Evolutionary conservation across 1,140 invertebrate genomes (phyloP).

Genomic region (Popillia japonica): DNA sequence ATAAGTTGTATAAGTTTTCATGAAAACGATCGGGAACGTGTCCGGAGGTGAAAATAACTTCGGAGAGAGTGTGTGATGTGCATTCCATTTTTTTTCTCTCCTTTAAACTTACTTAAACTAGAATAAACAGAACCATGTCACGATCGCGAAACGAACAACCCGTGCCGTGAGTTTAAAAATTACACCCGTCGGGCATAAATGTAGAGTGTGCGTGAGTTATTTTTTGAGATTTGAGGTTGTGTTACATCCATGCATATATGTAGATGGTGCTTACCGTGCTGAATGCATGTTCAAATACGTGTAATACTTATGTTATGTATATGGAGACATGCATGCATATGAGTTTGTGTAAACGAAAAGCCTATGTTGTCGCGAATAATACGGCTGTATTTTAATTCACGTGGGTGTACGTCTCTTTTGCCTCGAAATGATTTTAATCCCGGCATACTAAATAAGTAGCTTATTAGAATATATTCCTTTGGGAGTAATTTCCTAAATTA

Average conservation of each 20-base stretch:
- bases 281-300: background rate
- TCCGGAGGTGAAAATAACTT: conserved; percentile 33
- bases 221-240: conserved; percentile 14
- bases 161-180: conserved; percentile 21
- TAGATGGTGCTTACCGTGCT: background rate
- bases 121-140: conserved; percentile 32
- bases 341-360: background rate
- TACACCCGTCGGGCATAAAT: conserved; percentile 6
- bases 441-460: too few species aligned
- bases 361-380: background rate
- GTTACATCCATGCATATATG: background rate
- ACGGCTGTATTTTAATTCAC: background rate
- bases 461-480: too few species aligned
- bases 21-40: conserved; percentile 29
- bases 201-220: conserved; percentile 26
- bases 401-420: background rate
- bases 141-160: conserved; percentile 22
- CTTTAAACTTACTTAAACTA: conserved; percentile 31
- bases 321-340: background rate
- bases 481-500: too few species aligned
- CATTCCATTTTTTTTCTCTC: conserved; percentile 27
- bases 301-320: background rate
- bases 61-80: conserved; percentile 26
- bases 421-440: too few species aligned
- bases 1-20: conserved; percentile 34